Evolutionary conservation across 2,113 vertebrate species (phyloP), one percentile per base, ranked within the genome.

Genomic region (Grallaria varia): DNA sequence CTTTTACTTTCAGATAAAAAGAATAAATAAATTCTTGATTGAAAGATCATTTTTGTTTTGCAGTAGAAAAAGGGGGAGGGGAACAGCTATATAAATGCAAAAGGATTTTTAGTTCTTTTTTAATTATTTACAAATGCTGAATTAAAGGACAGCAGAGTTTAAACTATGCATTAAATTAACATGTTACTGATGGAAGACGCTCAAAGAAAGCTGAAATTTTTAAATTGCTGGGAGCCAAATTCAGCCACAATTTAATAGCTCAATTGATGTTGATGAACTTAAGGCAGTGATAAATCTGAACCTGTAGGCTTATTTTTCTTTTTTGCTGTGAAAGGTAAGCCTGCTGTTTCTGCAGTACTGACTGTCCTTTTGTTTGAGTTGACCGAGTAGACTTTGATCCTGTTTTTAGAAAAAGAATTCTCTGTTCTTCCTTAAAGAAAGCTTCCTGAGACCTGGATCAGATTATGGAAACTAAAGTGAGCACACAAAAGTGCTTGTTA

Each of bases 111-210:
- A 92, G 93, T 87, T 84, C 47, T 97, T 97, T 97, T 97, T 97
- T 15, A 96, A 95, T 97, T 96, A 97, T 97, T 97, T 98, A 97
- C 97, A 97, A 96, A 96, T 8, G 86, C 96, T 74, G 49, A 53
- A 88, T 95, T 98, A 97, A 97, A 97, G 97, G 97, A 96, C 94
- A 89, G 86, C 90, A 33, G 60, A 90, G 84, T 87, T 95, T 97
- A 97, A 97, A 97, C 98, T 97, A 98, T 97, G 96, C 96, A 97
- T 97, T 91, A 89, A 75, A 97, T 98, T 97, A 98, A 71, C 96
- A 97, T 97, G 94, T 97, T 95, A 96, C 92, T 97, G 95, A 96
- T 93, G 83, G 85, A 96, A 95, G 92, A 90, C 56, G 10, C 62
- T 92, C 94, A 87, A 76, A 95, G 88, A 93, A 88, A 77, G 66